Evolutionary conservation across 2,797 vertebrate genomes (phyloP).

Genomic region (Peromyscus melanophrys): DNA sequence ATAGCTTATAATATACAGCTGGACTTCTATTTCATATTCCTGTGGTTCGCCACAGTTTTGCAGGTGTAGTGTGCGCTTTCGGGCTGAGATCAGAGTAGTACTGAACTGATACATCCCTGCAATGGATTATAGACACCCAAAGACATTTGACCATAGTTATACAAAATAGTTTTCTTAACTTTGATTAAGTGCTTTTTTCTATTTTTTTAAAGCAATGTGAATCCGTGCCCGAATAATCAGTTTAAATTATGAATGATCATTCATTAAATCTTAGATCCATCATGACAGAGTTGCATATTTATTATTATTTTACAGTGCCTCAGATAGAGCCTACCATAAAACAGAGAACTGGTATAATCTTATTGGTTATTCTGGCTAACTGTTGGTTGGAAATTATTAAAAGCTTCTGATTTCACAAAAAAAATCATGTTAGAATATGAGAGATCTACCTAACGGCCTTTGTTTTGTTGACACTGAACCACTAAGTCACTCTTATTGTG

Average conservation of each 20-base stretch:
- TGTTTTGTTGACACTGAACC: background rate
- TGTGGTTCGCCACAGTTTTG: too few species aligned
- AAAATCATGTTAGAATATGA: background rate
- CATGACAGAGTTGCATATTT: background rate
- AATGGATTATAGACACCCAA: background rate
- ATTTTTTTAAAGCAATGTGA: background rate
- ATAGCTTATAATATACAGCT: too few species aligned
- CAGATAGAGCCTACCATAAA: background rate
- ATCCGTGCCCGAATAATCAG: background rate
- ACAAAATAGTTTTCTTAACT: background rate
- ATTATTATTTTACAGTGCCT: background rate
- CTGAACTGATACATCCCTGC: background rate
- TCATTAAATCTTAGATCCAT: background rate
- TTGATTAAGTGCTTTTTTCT: background rate
- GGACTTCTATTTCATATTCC: too few species aligned
- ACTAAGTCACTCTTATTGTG: background rate
- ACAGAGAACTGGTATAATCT: background rate
- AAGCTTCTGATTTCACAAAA: background rate
- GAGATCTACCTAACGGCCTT: background rate
- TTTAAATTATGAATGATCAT: background rate
- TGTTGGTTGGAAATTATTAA: background rate
- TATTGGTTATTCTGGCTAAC: background rate
- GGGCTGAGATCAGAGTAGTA: background rate
- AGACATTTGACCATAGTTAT: background rate
- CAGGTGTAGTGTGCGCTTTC: background rate